A percentile compares a stretch with the other conserved stretches of the same genome.
These are phyloP conservation scores for Planiliza haematocheilus DNA, from an alignment of 2,113 vertebrate genomes.

Conservation along the genomic window DNA sequence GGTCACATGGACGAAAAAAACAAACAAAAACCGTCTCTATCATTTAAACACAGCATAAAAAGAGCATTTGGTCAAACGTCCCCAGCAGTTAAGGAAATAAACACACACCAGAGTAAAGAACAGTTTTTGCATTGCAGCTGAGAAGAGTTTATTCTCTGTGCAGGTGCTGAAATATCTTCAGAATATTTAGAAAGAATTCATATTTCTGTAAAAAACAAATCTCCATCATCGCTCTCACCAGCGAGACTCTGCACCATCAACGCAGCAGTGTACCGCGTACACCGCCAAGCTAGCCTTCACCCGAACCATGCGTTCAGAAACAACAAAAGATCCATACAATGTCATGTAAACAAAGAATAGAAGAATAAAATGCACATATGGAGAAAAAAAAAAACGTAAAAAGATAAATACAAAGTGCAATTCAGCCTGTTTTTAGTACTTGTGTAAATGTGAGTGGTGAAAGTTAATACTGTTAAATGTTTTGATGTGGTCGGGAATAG, in stretches of 20 bases:
- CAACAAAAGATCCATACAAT: conserved; percentile 40
- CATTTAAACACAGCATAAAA: not conserved
- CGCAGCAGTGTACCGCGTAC: conserved; percentile 43
- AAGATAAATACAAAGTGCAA: conserved; percentile 45
- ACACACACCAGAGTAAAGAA: conserved; percentile 3
- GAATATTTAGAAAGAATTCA: conserved; percentile 64
- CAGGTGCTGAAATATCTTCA: conserved; percentile 63
- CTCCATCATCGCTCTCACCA: conserved; percentile 12
- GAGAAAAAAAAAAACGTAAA: not conserved
- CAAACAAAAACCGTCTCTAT: no score
- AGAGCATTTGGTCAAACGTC: no score
- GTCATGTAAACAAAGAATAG: conserved; percentile 46
- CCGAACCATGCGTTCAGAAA: conserved; percentile 56
- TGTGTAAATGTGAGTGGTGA: conserved; percentile 15
- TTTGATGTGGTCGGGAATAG: conserved; percentile 1
- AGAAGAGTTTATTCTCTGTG: conserved; percentile 76
- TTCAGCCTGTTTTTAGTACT: conserved; percentile 2
- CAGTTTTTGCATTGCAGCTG: conserved; percentile 52
- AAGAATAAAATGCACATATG: conserved; percentile 42
- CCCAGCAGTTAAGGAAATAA: not conserved
- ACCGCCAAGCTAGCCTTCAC: conserved; percentile 24
- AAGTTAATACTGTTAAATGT: conserved; percentile 34
- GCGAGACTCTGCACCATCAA: conserved; percentile 9
- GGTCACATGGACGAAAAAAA: conserved; percentile 13
- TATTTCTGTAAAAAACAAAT: conserved; percentile 59